These are phyloP conservation scores for Orthonychiurus folsomi DNA, from an alignment of 2,888 invertebrate species.

Conservation along the genomic window DNA sequence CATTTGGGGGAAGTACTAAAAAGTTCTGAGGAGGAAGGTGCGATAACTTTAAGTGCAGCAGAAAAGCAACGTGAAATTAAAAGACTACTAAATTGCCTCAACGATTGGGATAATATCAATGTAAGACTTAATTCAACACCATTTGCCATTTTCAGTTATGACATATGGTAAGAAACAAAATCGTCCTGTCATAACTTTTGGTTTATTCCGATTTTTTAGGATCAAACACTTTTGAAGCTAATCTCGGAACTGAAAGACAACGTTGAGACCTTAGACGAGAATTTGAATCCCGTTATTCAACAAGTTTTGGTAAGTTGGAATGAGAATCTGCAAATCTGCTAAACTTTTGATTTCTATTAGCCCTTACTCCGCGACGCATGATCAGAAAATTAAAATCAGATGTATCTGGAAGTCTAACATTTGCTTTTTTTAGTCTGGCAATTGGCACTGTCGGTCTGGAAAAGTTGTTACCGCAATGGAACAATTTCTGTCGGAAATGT, in stretches of 20 bases:
- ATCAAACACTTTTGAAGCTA: slow-evolving; percentile 23
- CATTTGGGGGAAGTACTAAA: background rate
- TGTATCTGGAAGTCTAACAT: background rate
- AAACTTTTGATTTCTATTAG: too few relatives aligned
- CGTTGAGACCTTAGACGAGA: slow-evolving; percentile 25
- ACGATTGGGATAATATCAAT: slow-evolving; percentile 16
- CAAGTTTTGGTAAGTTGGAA: slow-evolving; percentile 20
- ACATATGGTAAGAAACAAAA: too few relatives aligned
- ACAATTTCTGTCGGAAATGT: slow-evolving; percentile 23
- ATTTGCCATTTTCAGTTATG: background rate
- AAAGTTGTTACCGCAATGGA: slow-evolving; percentile 26
- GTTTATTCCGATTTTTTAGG: slow-evolving; percentile 18
- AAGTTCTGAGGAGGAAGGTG: too few relatives aligned
- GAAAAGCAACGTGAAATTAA: slow-evolving; percentile 14
- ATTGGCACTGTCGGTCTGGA: slow-evolving; percentile 24
- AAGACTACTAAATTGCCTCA: slow-evolving; percentile 7
- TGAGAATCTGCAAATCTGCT: background rate
- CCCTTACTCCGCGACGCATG: too few relatives aligned
- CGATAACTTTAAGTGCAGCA: too few relatives aligned
- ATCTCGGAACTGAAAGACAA: slow-evolving; percentile 22
- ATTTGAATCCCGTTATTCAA: slow-evolving; percentile 23
- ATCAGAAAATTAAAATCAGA: background rate
- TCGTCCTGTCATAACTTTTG: too few relatives aligned
- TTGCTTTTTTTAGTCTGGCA: slow-evolving; percentile 16
- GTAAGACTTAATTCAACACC: slow-evolving; percentile 6